Evolutionary conservation across 2,113 vertebrate genomes (phyloP).

Genomic region (Scalopus aquaticus): DNA sequence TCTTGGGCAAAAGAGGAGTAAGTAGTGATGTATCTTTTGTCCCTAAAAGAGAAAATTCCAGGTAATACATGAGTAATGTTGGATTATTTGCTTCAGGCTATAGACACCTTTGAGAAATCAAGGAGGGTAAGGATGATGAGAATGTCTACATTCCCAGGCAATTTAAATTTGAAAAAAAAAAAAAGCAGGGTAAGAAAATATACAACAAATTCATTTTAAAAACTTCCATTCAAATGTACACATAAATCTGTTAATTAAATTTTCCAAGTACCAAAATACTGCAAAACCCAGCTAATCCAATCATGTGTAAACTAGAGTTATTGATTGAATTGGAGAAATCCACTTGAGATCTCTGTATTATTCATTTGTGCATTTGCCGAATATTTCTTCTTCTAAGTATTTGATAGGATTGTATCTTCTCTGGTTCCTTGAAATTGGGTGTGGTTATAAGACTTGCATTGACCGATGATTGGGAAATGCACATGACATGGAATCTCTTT

Average conservation of each 20-base stretch:
- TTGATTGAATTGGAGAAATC: neutral
- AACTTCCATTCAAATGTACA: neutral
- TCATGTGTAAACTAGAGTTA: neutral
- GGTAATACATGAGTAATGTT: neutral
- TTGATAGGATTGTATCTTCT: neutral
- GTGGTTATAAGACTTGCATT: neutral
- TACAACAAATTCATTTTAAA: neutral
- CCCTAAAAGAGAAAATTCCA: neutral
- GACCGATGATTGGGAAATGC: neutral
- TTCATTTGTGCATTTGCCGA: neutral
- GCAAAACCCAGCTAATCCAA: neutral
- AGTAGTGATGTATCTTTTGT: neutral
- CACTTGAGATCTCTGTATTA: neutral
- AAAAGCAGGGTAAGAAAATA: neutral
- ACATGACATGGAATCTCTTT: neutral
- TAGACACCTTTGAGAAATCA: neutral
- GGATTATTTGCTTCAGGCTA: neutral
- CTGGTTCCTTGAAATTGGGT: neutral
- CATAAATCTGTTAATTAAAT: constrained; percentile 13
- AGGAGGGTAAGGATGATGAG: neutral
- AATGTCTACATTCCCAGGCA: neutral
- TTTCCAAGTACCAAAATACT: neutral
- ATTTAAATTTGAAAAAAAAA: neutral
- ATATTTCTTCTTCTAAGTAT: neutral
- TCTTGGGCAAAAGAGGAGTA: neutral